Evolutionary conservation across 92 coral and sea anemone species (phyloP), one percentile per base, ranked within the genome.

Genomic region (Diadumene lineata): DNA sequence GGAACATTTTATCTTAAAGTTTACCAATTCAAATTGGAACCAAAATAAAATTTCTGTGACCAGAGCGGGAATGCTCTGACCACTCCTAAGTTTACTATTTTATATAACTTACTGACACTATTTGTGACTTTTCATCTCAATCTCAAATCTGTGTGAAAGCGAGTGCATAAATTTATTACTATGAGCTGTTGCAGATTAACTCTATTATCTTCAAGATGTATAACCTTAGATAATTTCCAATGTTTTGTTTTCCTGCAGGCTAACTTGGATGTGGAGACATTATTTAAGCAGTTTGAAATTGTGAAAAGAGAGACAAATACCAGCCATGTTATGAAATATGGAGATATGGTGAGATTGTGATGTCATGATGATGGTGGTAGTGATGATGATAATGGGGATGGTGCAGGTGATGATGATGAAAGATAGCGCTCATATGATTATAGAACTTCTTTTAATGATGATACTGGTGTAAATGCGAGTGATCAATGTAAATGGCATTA

Each of bases 321-420:
- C 25, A 96, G 99, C 61, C 97, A 96, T 65, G 99, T 96, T 17
- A 80, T 80, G 89, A 73, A 89, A 71, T 96, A 84, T 79, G 99
- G 99, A 69, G 97, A 96, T 64, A 53, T 81, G 96, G 99, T 96
- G 22, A 21, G 92, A 4, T 3, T 16, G 19, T 53, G 3, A 15
- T 53, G 48, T 38, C 48, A 38, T 38, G 13, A 38, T 38, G 13
- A 13, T 4, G 6, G 13, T 38, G 7, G 13, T 38, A 38, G 48
- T 38, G 48, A 38, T 13, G 13, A 38, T 38, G 48, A 38, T 38
- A 13, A 38, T 38, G 6, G 13, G 6, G 6, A 38, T 38, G 13
- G 13, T 38, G 48, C 13, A 4, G 48, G 13, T 38, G 48, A 38
- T 38, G 13, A 38, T 38, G 48, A 13, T 13, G 48, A 38, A 38